Conservation (phyloP, 2,797 vertebrate species). For the Trematomus bernacchii region DNA sequence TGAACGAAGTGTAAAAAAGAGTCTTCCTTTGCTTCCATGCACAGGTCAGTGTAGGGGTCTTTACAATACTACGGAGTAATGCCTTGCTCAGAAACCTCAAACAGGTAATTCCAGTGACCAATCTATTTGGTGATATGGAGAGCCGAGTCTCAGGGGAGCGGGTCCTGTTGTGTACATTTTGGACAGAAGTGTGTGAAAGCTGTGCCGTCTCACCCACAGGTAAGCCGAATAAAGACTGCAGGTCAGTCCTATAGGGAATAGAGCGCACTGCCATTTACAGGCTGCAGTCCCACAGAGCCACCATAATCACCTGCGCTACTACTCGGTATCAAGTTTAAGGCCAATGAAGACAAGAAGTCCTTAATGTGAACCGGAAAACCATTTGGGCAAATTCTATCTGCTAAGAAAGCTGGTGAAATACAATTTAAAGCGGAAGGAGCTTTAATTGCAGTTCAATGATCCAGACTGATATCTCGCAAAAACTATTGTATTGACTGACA, state of each 20-base stretch:
- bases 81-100: constrained; percentile 76
- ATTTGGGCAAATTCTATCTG: background rate
- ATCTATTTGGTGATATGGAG: constrained; percentile 78
- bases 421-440: background rate
- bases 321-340: constrained; percentile 4
- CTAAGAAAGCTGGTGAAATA: background rate
- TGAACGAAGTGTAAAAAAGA: constrained; percentile 76
- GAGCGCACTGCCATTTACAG: constrained; percentile 32
- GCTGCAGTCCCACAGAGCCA: background rate
- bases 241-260: constrained; percentile 28
- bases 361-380: background rate
- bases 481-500: background rate
- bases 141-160: constrained; percentile 64
- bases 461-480: background rate
- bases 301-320: background rate
- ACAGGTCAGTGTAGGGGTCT: constrained; percentile 80
- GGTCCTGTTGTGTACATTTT: constrained; percentile 37
- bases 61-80: constrained; percentile 67
- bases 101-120: constrained; percentile 76
- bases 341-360: background rate
- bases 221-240: constrained; percentile 23
- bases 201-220: constrained; percentile 23
- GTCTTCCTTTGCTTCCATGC: constrained; percentile 75
- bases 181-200: constrained; percentile 35
- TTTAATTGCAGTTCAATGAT: background rate